These are phyloP conservation scores for Dryobota labecula DNA, from an alignment of 2,888 invertebrate species.

Conservation along the genomic window DNA sequence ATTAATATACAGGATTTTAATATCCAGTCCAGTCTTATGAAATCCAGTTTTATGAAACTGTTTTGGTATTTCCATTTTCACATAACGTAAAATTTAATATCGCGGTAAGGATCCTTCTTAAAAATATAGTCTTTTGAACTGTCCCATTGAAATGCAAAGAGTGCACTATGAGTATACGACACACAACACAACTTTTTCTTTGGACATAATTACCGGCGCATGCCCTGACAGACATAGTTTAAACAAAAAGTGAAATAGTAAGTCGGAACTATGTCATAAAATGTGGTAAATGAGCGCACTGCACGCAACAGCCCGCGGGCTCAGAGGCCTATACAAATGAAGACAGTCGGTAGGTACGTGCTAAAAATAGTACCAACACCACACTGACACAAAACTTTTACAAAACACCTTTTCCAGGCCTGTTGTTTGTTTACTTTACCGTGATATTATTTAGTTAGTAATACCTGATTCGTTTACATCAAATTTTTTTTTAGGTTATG, in stretches of 20 bases:
- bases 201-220: constrained; percentile 68
- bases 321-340: constrained; percentile 71
- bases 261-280: constrained; percentile 88
- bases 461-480: constrained; percentile 41
- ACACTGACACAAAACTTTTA: constrained; percentile 69
- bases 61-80: background rate
- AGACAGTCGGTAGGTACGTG: constrained; percentile 68
- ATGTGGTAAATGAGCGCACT: constrained; percentile 82
- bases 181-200: constrained; percentile 62
- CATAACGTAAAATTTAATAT: background rate
- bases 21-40: background rate
- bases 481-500: constrained; percentile 43
- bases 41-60: too few species aligned
- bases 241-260: constrained; percentile 88
- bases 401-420: constrained; percentile 62
- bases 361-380: constrained; percentile 75
- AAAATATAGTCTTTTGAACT: constrained; percentile 9
- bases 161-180: constrained; percentile 30
- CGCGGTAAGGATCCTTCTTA: background rate
- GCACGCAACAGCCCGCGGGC: constrained; percentile 79
- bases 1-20: background rate
- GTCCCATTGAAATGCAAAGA: constrained; percentile 54
- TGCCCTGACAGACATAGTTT: constrained; percentile 81
- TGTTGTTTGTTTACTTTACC: constrained; percentile 63
- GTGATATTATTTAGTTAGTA: constrained; percentile 56